Evolutionary conservation across 92 coral and sea anemone species (phyloP).

Genomic region (Porites evermanni): DNA sequence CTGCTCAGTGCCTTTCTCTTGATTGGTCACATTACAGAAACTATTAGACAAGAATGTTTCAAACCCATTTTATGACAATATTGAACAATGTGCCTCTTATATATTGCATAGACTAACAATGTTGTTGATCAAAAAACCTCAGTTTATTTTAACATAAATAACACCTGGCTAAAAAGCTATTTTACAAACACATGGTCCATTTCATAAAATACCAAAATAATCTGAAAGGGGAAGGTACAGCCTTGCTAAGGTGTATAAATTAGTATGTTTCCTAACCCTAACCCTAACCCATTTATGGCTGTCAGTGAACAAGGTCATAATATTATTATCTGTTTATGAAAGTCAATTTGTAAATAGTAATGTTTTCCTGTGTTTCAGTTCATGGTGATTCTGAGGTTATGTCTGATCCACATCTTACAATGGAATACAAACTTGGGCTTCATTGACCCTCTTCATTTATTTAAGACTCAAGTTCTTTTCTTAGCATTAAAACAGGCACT

Average conservation of each 20-base stretch:
- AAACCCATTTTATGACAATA: background rate
- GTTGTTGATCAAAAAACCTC: background rate
- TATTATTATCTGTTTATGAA: too few relatives aligned
- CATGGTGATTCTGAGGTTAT: conserved; percentile 79
- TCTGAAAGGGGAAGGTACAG: too few relatives aligned
- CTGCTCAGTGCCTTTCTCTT: too few relatives aligned
- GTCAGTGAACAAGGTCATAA: too few relatives aligned
- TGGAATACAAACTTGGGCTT: conserved; percentile 87
- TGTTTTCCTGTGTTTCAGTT: conserved; percentile 59
- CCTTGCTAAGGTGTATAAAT: too few relatives aligned
- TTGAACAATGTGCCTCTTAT: background rate
- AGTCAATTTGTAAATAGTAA: background rate
- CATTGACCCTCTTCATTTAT: conserved; percentile 22
- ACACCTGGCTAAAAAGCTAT: too few relatives aligned
- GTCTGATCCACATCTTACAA: conserved; percentile 80
- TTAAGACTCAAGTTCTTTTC: background rate
- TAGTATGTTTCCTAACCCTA: too few relatives aligned
- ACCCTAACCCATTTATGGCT: too few relatives aligned
- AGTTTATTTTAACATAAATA: too few relatives aligned
- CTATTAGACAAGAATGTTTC: background rate
- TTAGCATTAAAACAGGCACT: background rate
- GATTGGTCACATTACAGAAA: too few relatives aligned
- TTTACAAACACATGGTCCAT: too few relatives aligned
- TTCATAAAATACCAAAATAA: too few relatives aligned
- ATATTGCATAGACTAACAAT: background rate